phyloP scores from a whole-genome alignment of 2,113 vertebrate species.

The Opisthocomus hoazin region DNA sequence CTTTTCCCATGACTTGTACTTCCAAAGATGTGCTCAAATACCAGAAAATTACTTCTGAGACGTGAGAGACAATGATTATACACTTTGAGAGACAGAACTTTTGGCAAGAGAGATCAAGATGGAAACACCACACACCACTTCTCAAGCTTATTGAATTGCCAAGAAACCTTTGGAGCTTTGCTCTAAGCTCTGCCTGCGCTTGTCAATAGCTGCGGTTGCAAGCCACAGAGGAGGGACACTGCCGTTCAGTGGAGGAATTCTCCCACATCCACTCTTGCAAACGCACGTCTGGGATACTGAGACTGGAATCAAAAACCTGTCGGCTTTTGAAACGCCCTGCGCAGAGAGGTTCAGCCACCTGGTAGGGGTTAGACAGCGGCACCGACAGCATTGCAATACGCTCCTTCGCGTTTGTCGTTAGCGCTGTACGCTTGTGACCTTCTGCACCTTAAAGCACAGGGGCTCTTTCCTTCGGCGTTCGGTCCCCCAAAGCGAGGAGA shows the following conservation, averaged over 20 bases:
- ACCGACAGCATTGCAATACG: rapidly evolving
- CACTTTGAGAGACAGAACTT: background rate
- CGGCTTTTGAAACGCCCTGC: background rate
- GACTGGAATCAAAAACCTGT: background rate
- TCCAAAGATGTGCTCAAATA: background rate
- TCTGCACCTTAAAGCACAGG: background rate
- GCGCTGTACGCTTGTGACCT: background rate
- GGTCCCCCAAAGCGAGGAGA: background rate
- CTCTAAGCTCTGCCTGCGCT: background rate
- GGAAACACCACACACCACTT: background rate
- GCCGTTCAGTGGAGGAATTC: background rate
- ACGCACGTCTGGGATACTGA: background rate
- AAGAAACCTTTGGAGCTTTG: background rate
- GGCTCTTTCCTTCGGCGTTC: background rate
- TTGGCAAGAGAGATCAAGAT: background rate
- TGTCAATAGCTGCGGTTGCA: background rate
- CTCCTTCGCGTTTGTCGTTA: background rate
- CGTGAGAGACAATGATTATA: background rate
- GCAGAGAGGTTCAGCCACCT: rapidly evolving
- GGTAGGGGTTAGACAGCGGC: rapidly evolving
- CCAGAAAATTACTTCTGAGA: background rate
- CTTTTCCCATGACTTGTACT: background rate
- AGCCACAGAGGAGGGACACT: background rate
- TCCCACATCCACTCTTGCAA: background rate
- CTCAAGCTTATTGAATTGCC: background rate